Conservation (phyloP, 2,113 vertebrate species). For the Willisornis vidua region DNA sequence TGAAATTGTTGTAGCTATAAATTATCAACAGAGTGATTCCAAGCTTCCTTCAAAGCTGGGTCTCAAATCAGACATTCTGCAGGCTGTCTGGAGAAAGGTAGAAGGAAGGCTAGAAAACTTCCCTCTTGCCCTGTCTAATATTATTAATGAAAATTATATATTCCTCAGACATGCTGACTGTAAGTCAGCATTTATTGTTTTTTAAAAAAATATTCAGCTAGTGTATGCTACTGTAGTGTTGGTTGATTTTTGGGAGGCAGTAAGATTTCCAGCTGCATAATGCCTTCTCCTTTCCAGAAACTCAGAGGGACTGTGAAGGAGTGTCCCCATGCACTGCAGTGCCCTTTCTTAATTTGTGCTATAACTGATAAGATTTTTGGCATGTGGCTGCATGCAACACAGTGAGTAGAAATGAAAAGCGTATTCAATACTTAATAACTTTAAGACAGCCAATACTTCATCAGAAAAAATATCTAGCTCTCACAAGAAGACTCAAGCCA, state of each 20-base stretch:
- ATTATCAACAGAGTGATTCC: not conserved
- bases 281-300: not conserved
- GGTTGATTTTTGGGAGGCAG: not conserved
- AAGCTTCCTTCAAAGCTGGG: not conserved
- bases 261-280: not conserved
- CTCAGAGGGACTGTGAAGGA: not conserved
- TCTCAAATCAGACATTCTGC: not conserved
- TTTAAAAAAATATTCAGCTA: not conserved
- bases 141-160: not conserved
- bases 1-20: not conserved
- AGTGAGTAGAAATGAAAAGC: not conserved
- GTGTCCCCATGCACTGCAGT: not conserved
- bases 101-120: not conserved
- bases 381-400: not conserved
- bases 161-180: not conserved
- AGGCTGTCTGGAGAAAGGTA: not conserved
- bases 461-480: constrained; percentile 10
- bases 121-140: not conserved
- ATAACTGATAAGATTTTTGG: not conserved
- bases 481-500: not conserved
- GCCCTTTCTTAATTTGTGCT: not conserved
- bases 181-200: not conserved
- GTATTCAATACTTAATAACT: constrained; percentile 19
- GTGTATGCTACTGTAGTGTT: not conserved
- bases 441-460: not conserved